Conservation (phyloP, 2,113 vertebrate genomes). For the Irena cyanogastra region DNA sequence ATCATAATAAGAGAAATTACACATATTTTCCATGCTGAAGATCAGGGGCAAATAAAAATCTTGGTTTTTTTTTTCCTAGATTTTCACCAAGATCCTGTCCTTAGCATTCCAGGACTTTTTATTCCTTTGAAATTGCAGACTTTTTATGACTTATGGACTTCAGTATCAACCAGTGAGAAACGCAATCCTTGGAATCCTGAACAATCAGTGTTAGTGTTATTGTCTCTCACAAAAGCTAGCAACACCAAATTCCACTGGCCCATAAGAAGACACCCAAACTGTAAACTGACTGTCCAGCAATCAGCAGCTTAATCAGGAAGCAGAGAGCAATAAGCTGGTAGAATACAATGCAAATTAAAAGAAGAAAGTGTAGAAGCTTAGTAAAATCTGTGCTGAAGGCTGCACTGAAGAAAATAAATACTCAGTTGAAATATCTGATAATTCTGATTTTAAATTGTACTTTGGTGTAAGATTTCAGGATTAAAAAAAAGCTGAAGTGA, state of each 20-base stretch:
- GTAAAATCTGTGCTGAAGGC: neutral
- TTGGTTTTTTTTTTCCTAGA: accelerated
- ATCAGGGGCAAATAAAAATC: neutral
- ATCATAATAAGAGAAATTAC: neutral
- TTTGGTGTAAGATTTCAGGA: too few species aligned
- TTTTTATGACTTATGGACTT: neutral
- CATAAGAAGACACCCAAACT: neutral
- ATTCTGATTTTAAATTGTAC: neutral
- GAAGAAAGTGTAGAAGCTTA: neutral
- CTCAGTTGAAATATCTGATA: too few species aligned
- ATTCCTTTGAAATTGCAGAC: neutral
- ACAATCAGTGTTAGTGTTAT: neutral
- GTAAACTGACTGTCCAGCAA: neutral
- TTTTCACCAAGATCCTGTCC: neutral
- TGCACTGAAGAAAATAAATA: neutral
- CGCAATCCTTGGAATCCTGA: neutral
- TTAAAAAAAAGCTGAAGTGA: too few species aligned
- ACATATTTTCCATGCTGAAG: neutral
- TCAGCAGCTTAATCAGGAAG: neutral
- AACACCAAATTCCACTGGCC: neutral
- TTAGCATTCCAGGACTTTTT: neutral
- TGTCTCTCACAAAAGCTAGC: neutral
- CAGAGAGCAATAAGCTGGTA: neutral
- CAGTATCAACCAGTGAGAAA: neutral
- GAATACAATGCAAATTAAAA: neutral